Evolutionary conservation across 2,113 vertebrate genomes (phyloP).

Genomic region (Microtus ochrogaster): DNA sequence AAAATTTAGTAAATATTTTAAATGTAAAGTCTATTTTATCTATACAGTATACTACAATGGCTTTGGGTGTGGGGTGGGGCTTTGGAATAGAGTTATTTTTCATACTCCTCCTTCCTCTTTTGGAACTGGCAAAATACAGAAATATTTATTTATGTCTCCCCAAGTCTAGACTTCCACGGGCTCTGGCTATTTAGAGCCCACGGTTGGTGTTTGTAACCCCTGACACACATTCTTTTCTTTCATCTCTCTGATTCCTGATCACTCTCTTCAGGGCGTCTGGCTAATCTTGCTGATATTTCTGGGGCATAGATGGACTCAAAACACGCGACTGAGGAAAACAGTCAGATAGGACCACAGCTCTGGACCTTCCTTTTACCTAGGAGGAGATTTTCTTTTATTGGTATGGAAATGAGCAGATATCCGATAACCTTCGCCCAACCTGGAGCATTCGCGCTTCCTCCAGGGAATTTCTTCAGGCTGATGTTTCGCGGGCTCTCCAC

Average conservation of each 20-base stretch:
- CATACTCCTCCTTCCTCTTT: background rate
- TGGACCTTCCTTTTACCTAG: slow-evolving; percentile 45
- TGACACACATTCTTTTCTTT: slow-evolving; percentile 66
- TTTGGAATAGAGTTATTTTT: slow-evolving; percentile 40
- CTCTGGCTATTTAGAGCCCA: slow-evolving; percentile 69
- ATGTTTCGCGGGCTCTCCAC: background rate
- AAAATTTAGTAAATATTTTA: slow-evolving; percentile 19
- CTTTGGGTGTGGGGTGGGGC: background rate
- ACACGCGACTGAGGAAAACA: slow-evolving; percentile 49
- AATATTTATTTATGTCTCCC: slow-evolving; percentile 27
- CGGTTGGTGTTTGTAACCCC: slow-evolving; percentile 55
- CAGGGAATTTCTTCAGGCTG: slow-evolving; percentile 39
- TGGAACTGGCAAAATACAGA: slow-evolving; percentile 49
- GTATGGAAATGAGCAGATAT: slow-evolving; percentile 67
- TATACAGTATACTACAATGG: slow-evolving; percentile 23
- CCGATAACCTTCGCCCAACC: slow-evolving; percentile 51
- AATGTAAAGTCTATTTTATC: background rate
- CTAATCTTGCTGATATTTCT: slow-evolving; percentile 77
- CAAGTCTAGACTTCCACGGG: slow-evolving; percentile 70
- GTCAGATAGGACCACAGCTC: slow-evolving; percentile 52
- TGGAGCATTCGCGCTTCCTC: slow-evolving; percentile 18
- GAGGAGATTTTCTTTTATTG: slow-evolving; percentile 57
- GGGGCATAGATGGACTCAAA: slow-evolving; percentile 57
- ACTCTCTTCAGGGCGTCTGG: slow-evolving; percentile 51
- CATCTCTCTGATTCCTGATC: slow-evolving; percentile 60